Conservation (phyloP, 2,888 invertebrate species). For the Catocala nupta region DNA sequence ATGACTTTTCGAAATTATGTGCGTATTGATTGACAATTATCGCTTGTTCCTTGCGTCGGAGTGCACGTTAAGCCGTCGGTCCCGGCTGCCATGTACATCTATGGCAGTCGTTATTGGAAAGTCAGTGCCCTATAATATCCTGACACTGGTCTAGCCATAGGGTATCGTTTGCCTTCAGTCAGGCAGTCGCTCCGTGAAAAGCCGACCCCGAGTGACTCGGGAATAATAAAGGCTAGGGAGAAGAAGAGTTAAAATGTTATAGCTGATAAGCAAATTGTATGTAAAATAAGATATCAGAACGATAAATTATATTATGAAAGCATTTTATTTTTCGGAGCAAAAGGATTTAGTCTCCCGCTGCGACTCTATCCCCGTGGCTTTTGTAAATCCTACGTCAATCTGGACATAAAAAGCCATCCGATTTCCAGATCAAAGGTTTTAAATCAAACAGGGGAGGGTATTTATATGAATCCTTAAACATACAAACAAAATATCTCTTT, state of each 20-base stretch:
- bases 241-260: background rate
- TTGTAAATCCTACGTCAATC: constrained; percentile 19
- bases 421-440: constrained; percentile 14
- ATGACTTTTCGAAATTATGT: too few relatives aligned
- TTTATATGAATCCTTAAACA: constrained; percentile 9
- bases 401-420: constrained; percentile 15
- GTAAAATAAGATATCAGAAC: background rate
- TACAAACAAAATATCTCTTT: constrained; percentile 5
- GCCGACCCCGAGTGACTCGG: too few relatives aligned
- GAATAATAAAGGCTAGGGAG: too few relatives aligned
- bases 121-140: too few relatives aligned
- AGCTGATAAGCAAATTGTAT: background rate
- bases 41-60: too few relatives aligned
- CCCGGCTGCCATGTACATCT: too few relatives aligned
- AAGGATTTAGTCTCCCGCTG: constrained; percentile 11
- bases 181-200: too few relatives aligned
- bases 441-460: constrained; percentile 10
- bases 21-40: too few relatives aligned
- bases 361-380: constrained; percentile 10
- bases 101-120: too few relatives aligned
- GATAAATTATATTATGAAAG: constrained; percentile 10
- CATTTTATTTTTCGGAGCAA: constrained; percentile 10
- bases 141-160: too few relatives aligned
- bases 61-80: too few relatives aligned
- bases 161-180: too few relatives aligned